Evolutionary conservation across 2,113 vertebrate genomes (phyloP), one percentile per base, ranked within the genome.

Genomic region (Glareola pratincola): DNA sequence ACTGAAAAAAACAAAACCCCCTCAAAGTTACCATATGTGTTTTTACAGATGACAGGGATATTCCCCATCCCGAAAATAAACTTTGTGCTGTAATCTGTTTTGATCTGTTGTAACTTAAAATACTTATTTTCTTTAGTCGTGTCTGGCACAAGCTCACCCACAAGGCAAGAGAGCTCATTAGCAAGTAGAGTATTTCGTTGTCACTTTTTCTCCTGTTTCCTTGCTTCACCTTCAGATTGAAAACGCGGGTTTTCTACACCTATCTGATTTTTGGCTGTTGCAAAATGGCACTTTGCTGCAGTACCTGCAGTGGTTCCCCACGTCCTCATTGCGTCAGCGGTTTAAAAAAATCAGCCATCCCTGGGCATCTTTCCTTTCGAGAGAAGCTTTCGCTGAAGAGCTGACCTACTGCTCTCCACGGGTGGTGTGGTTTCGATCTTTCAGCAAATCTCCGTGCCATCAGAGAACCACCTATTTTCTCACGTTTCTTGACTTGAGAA

Each of bases 11-110:
- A 1, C n/a, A 8, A 80, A 92, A 47, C 77, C 48, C 84, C 81
- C 93, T 95, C 87, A 26, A 73, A 62, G 77, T 88, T 79, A 27
- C 84, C 96, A 75, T 97, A 81, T 95, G 94, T 92, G 86, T 92
- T 95, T 96, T 73, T 95, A 72, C 74, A 96, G 94, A 96, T 94
- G 91, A 96, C 86, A 94, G 81, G 62, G 89, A 76, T 76, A 92
- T 84, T 63, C 89, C 92, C 87, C 14, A 17, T 79, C 91, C 87
- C 82, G 86, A 57, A 95, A 95, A 94, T 76, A 90, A 89, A 94
- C 73, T 56, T 68, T 1, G 0, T 73, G 57, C 87, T 67, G 2
- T 94, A 57, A 83, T 91, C 77, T 87, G 71, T 73, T 95, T 94
- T 81, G 68, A 82, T 94, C 88, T 57, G 53, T 43, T 68, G 69